phyloP scores from a whole-genome alignment of 2,888 invertebrate species.

The Salpingus planirostris region DNA sequence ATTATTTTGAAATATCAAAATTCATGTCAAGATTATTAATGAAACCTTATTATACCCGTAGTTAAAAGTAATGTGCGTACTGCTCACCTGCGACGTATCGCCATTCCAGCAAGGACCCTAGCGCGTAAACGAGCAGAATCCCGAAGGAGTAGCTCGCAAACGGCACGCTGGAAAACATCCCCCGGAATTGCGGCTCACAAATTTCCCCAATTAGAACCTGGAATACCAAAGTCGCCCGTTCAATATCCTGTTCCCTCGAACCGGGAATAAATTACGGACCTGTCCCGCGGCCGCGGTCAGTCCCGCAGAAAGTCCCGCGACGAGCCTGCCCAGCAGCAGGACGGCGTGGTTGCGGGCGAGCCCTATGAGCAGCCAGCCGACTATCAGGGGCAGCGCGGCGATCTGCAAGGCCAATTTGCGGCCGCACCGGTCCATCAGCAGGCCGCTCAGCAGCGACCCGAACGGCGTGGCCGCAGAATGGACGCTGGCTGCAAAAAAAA shows the following conservation, averaged over 20 bases:
- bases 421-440: slow-evolving; percentile 61
- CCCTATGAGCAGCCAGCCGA: slow-evolving; percentile 62
- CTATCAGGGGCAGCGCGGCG: slow-evolving; percentile 54
- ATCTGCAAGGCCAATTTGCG: slow-evolving; percentile 56
- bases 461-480: slow-evolving; percentile 71
- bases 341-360: slow-evolving; percentile 46
- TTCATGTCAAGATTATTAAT: too few species aligned
- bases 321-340: slow-evolving; percentile 55
- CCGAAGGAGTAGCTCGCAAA: slow-evolving; percentile 69
- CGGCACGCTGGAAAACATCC: slow-evolving; percentile 60
- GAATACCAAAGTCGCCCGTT: slow-evolving; percentile 15
- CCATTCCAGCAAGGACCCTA: slow-evolving; percentile 64
- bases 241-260: not conserved
- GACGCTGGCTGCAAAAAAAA: slow-evolving; percentile 54
- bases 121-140: slow-evolving; percentile 61
- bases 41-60: too few species aligned
- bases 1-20: too few species aligned
- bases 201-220: slow-evolving; percentile 71
- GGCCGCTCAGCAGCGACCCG: slow-evolving; percentile 63
- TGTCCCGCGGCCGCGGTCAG: slow-evolving; percentile 65
- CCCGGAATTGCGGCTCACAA: slow-evolving; percentile 62
- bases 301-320: slow-evolving; percentile 66
- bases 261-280: slow-evolving; percentile 39
- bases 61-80: not conserved
- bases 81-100: slow-evolving; percentile 52